Percentiles rank a stretch among this genome's conserved stretches.
Evolutionary conservation across 2,113 vertebrate genomes (phyloP).

Genomic region (Siniperca chuatsi): DNA sequence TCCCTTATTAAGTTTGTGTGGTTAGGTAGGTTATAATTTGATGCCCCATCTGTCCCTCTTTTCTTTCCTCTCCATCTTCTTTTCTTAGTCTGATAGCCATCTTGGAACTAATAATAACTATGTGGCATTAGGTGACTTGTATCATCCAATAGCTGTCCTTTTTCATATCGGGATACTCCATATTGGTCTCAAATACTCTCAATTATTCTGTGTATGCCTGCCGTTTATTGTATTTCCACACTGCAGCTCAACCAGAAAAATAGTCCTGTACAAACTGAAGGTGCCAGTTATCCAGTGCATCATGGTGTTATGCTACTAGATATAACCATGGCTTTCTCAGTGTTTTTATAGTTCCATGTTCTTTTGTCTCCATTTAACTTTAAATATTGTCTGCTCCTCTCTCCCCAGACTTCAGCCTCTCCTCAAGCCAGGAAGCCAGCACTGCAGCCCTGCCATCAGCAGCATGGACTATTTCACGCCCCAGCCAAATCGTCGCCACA

Average conservation of each 20-base stretch:
- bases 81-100: neutral
- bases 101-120: neutral
- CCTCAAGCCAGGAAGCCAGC: conserved; percentile 44
- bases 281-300: neutral
- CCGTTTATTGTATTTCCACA: neutral
- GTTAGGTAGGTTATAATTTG: neutral
- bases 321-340: neutral
- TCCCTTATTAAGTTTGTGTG: neutral
- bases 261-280: neutral
- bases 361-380: neutral
- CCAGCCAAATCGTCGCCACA: conserved; percentile 82
- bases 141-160: neutral
- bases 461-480: conserved; percentile 79
- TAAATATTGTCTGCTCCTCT: neutral
- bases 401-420: conserved; percentile 69
- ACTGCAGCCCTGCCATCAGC: conserved; percentile 21
- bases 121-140: neutral
- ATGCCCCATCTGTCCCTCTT: neutral
- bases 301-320: neutral
- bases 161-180: neutral
- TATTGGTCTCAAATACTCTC: neutral
- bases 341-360: neutral
- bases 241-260: neutral
- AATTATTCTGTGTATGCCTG: neutral
- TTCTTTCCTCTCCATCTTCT: neutral